Evolutionary conservation across 2,113 vertebrate species (phyloP), one percentile per base, ranked within the genome.

Genomic region (Pseudorectes ferrugineus): DNA sequence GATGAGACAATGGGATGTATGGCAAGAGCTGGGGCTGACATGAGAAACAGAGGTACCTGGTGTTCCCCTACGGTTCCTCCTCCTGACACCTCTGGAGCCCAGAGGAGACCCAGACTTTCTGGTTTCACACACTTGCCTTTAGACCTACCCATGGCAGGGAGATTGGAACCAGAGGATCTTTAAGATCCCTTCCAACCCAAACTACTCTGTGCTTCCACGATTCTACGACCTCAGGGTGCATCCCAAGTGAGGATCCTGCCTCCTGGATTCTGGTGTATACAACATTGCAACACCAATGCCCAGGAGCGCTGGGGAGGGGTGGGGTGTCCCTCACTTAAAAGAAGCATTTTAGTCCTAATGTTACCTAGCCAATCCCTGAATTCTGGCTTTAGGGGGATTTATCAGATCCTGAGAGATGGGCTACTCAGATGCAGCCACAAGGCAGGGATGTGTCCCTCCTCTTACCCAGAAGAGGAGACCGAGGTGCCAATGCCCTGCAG

Each of bases 211-310:
- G 31, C 6, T 54, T 16, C 62, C 46, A 36, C 1, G 3, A 83
- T 48, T 48, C 25, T 2, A 36, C 48, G 62, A 36, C 21, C 26
- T 66, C 62, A 12, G 13, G 52, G 26, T 21, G 10, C 29, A 40
- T 35, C 26, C 51, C 19, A 12, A 1, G 0, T 0, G 6, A 24
- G 46, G 31, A 54, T 24, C 43, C 35, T 65, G 42, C 46, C 80
- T 61, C 59, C 36, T 8, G 16, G 49, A 10, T 9, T 7, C 65
- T 3, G 21, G 25, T 9, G 8, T 2, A 17, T 1, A 24, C 0
- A 9, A 16, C 20, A 42, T 42, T n/a, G 59, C 59, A 65, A 75
- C 84, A 78, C 68, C 75, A 43, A 6, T 4, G 45, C 73, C 73
- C 19, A 3, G 48, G 42, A 71, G 40, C 31, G 0, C 42, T 52